Evolutionary conservation across 2,113 vertebrate genomes (phyloP), one percentile per base, ranked within the genome.

Genomic region (Xenopus laevis): DNA sequence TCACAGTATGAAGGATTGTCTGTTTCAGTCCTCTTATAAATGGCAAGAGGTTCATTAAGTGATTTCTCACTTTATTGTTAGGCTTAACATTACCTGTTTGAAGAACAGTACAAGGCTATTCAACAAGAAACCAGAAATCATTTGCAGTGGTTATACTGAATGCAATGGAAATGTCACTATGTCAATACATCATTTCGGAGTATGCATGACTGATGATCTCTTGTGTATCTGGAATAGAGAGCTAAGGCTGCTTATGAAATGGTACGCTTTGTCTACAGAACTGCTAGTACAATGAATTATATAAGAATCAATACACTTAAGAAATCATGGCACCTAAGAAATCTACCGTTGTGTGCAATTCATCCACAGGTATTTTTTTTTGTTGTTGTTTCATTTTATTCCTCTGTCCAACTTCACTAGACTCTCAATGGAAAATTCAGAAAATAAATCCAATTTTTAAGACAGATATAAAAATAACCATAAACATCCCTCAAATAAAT

Each of bases 161-260:
- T 74, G 63, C 55, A 74, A 74, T 74, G 65, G 52, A 74, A 74
- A 74, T 67, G 72, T 67, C 72, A 67, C 63, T 20, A 74, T 74
- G 63, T 74, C 72, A 74, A 74, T 74, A 74, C 30, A 74, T 74
- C 63, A 74, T 74, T 67, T 74, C 72, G 59, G 63, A 59, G 63
- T 74, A 67, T 74, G 63, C 63, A 74, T 67, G 72, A 74, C 64
- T 58, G 64, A 74, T 74, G 72, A 66, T 74, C 64, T 67, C 65
- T 55, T 59, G 65, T 65, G 72, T 66, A 46, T 74, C 65, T 59
- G 72, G 53, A 74, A 74, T 67, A 60, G 64, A 55, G 21, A 57
- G 64, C 58, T 74, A 53, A 74, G 64, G 58, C 72, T 66, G 58
- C 52, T 33, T 58, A 66, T 74, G 53, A 74, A 74, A 74, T 74